Conservation (phyloP, 2,888 invertebrate species). For the Perdita meconis region DNA sequence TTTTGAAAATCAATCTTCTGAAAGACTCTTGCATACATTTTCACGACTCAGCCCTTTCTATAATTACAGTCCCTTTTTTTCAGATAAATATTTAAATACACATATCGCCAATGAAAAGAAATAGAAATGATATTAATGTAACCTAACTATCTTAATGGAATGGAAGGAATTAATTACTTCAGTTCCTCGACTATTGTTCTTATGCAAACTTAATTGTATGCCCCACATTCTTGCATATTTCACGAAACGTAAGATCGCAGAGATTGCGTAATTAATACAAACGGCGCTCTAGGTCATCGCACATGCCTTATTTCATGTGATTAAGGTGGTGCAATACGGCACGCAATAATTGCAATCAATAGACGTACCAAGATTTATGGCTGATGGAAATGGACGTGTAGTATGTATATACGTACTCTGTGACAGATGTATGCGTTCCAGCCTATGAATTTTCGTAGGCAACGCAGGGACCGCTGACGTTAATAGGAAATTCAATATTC, state of each 20-base stretch:
- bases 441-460: conserved; percentile 57
- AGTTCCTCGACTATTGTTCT: too few species aligned
- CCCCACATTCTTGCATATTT: too few species aligned
- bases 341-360: conserved; percentile 65
- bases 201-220: too few species aligned
- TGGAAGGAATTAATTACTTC: too few species aligned
- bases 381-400: conserved; percentile 57
- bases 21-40: too few species aligned
- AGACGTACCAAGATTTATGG: conserved; percentile 59
- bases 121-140: too few species aligned
- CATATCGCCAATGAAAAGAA: too few species aligned
- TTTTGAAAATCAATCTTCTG: too few species aligned
- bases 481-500: conserved; percentile 64
- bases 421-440: conserved; percentile 56
- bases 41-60: too few species aligned
- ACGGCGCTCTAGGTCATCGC: not conserved
- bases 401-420: conserved; percentile 48
- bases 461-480: conserved; percentile 52
- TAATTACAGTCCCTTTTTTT: too few species aligned
- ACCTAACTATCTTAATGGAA: too few species aligned
- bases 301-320: conserved; percentile 42
- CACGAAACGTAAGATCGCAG: not conserved
- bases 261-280: conserved; percentile 3
- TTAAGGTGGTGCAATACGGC: conserved; percentile 58
- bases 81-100: too few species aligned